Evolutionary conservation across 2,888 invertebrate species (phyloP).

Genomic region (Ophonus ardosiacus): DNA sequence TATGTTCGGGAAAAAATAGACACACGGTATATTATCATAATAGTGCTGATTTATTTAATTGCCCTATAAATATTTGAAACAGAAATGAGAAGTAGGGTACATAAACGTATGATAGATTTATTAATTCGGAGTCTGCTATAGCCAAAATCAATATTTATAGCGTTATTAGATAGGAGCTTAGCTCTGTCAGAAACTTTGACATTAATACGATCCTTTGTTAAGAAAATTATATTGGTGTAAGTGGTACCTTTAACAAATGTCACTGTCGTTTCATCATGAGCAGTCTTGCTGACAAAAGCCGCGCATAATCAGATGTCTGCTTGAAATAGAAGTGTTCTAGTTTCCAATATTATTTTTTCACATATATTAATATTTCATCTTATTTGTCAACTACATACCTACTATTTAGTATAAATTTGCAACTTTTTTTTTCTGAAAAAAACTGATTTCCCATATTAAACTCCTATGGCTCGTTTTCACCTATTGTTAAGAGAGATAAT

Average conservation of each 20-base stretch:
- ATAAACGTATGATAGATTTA: not conserved
- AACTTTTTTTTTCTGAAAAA: too few species aligned
- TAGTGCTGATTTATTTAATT: constrained; percentile 7
- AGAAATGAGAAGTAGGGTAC: not conserved
- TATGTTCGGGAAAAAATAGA: too few species aligned
- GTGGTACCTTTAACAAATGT: constrained; percentile 51
- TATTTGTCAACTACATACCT: not conserved
- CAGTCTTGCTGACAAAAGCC: constrained; percentile 25
- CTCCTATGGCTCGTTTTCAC: too few species aligned
- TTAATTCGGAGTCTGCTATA: not conserved
- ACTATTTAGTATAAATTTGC: too few species aligned
- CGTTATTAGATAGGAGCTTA: constrained; percentile 40
- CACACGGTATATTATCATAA: constrained; percentile 4
- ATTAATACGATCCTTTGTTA: constrained; percentile 47
- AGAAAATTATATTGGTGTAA: constrained; percentile 22
- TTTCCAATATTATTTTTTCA: not conserved
- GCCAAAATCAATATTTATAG: constrained; percentile 29
- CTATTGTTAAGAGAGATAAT: too few species aligned
- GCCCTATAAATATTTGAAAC: constrained; percentile 1
- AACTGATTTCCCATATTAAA: too few species aligned
- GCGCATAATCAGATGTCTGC: constrained; percentile 7
- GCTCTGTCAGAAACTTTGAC: constrained; percentile 39
- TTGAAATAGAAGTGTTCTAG: not conserved
- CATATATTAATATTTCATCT: not conserved
- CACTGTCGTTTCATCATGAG: constrained; percentile 20